Conservation (phyloP, 2,888 invertebrate genomes). For the Masnerella sp. region DNA sequence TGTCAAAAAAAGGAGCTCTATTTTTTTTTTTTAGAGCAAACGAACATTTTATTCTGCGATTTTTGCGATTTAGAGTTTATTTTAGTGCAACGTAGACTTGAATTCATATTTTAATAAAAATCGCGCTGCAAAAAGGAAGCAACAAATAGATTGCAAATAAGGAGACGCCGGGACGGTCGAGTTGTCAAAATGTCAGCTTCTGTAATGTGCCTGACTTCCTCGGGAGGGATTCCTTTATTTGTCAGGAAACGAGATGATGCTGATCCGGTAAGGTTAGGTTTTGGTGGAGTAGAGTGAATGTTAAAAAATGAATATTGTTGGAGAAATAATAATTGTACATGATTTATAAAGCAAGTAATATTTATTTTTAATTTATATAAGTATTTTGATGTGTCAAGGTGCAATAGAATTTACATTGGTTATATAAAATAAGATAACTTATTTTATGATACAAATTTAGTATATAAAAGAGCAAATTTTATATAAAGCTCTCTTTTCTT, state of each 20-base stretch:
- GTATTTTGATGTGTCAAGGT: background rate
- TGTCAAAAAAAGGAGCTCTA: too few species aligned
- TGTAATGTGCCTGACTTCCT: conserved; percentile 89
- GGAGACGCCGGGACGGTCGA: too few species aligned
- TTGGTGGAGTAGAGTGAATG: background rate
- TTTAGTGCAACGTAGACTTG: too few species aligned
- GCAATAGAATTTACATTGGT: background rate
- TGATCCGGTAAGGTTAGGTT: conserved; percentile 81
- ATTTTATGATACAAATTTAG: too few species aligned
- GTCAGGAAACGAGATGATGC: conserved; percentile 89
- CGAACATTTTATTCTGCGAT: too few species aligned
- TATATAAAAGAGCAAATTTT: too few species aligned
- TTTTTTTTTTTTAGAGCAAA: too few species aligned
- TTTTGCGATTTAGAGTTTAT: too few species aligned
- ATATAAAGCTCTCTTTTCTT: too few species aligned
- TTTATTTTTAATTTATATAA: background rate
- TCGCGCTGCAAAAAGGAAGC: background rate
- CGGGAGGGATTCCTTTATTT: conserved; percentile 93
- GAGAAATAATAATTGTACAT: conserved; percentile 8
- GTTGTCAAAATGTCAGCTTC: conserved; percentile 90
- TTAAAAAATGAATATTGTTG: background rate
- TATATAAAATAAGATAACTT: background rate
- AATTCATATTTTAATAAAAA: too few species aligned
- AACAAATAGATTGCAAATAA: background rate
- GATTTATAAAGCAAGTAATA: background rate